phyloP scores from a whole-genome alignment of 1,140 invertebrate genomes.

The Drosophila takahashii region DNA sequence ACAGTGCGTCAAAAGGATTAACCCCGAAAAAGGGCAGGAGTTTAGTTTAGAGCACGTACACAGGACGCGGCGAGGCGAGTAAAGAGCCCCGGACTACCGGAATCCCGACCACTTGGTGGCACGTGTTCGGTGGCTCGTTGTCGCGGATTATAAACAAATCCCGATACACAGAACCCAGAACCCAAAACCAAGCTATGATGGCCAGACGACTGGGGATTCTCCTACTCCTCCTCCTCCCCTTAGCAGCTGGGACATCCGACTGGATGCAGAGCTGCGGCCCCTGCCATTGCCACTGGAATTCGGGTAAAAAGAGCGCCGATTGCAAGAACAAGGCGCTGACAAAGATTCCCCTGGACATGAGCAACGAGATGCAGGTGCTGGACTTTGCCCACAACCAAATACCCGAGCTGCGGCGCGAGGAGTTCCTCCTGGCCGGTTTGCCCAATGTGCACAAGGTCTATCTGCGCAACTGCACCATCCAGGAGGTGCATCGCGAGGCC shows the following conservation, averaged over 20 bases:
- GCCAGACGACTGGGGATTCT: not conserved
- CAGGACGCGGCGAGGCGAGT: slow-evolving; percentile 21
- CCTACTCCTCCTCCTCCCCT: slow-evolving; percentile 10
- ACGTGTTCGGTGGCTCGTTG: slow-evolving; percentile 19
- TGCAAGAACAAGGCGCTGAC: slow-evolving; percentile 88
- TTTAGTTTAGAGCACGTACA: slow-evolving; percentile 28
- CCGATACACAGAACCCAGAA: slow-evolving; percentile 5
- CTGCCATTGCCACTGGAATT: slow-evolving; percentile 92
- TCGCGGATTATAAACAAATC: slow-evolving; percentile 13
- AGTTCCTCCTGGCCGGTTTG: slow-evolving; percentile 89
- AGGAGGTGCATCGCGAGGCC: slow-evolving; percentile 89
- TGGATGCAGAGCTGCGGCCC: slow-evolving; percentile 86
- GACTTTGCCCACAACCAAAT: slow-evolving; percentile 91
- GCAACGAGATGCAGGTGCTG: slow-evolving; percentile 90
- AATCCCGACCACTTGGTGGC: not conserved
- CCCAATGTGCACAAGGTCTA: slow-evolving; percentile 93
- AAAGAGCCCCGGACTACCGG: not conserved
- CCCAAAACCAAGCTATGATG: not conserved
- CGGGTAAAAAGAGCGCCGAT: slow-evolving; percentile 92
- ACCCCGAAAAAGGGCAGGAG: not conserved
- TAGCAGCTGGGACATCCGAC: slow-evolving; percentile 78
- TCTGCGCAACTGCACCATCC: slow-evolving; percentile 89
- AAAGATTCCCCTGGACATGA: slow-evolving; percentile 89
- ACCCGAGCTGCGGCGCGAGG: slow-evolving; percentile 87
- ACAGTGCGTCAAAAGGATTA: slow-evolving; percentile 57